Evolutionary conservation across 2,113 vertebrate genomes (phyloP), one percentile per base, ranked within the genome.

Genomic region (Orthonyx spaldingii): DNA sequence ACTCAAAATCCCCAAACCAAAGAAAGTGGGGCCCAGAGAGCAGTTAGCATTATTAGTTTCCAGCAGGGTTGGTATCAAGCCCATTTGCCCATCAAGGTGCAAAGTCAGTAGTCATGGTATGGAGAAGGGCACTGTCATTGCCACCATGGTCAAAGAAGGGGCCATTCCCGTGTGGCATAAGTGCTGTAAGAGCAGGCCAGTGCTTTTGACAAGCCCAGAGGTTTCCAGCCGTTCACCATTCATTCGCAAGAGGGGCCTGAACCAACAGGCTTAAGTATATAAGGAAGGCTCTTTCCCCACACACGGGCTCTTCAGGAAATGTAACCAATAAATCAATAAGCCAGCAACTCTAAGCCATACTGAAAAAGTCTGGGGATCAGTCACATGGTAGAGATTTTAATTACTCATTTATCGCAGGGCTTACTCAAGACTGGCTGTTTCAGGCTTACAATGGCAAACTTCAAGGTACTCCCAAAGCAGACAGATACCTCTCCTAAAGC

Each of bases 1-100:
- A 95, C 89, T 94, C 96, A 96, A 81, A 97, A 92, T 60, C 91
- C 92, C 84, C 96, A 93, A 87, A 90, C 35, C 14, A 50, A 91
- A 97, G 96, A 95, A 92, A 96, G 90, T 41, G 85, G 76, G 91
- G 52, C 66, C 55, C 89, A 96, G 86, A 92, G 71, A 95, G 84
- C 84, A 89, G 60, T 91, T 91, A 96, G 87, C 7, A 9, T 78
- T 86, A 96, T 92, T 89, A 95, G 75, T 84, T 97, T 96, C 76
- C 88, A 94, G 85, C 39, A 94, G 68, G 20, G 76, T 80, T 90
- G 90, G 82, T 91, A 89, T 86, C 68, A 94, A 94, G 96, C 32
- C 65, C 37, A 57, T 81, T 87, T 95, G 72, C 85, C 81, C 52
- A 80, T 8, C 60, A 19, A 72, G 79, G 26, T 82, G 88, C 87